Conservation (phyloP, 1,140 invertebrate genomes). For the Pogonomyrmex californicus region DNA sequence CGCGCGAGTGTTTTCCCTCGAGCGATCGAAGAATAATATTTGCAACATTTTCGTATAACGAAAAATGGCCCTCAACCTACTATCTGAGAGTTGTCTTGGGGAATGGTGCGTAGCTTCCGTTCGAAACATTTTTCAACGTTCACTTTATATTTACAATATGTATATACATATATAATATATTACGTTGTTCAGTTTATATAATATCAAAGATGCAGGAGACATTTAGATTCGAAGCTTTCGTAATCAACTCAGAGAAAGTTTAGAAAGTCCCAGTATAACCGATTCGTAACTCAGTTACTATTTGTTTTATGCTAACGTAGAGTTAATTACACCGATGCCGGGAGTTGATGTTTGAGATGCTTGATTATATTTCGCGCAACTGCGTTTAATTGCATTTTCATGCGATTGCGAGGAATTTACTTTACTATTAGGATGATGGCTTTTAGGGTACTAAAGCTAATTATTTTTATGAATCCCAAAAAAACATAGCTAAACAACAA, state of each 20-base stretch:
- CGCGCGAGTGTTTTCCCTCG: slow-evolving; percentile 14
- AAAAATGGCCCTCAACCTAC: neutral
- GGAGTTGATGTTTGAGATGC: slow-evolving; percentile 49
- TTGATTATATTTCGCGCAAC: slow-evolving; percentile 52
- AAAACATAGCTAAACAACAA: neutral
- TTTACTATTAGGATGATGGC: slow-evolving; percentile 22
- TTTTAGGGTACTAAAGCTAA: neutral
- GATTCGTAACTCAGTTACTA: slow-evolving; percentile 50
- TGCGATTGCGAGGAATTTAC: slow-evolving; percentile 41
- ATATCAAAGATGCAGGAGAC: slow-evolving; percentile 44
- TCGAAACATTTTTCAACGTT: neutral
- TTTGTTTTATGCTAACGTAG: slow-evolving; percentile 57
- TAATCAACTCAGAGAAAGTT: slow-evolving; percentile 43
- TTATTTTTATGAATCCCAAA: neutral
- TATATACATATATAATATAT: neutral
- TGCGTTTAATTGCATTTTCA: slow-evolving; percentile 59
- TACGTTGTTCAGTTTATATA: slow-evolving; percentile 3
- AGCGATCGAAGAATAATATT: slow-evolving; percentile 52
- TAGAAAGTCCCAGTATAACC: slow-evolving; percentile 38
- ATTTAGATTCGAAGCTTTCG: slow-evolving; percentile 44
- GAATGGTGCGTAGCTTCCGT: neutral
- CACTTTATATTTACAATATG: slow-evolving; percentile 7
- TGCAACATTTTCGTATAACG: slow-evolving; percentile 30
- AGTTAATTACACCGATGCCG: slow-evolving; percentile 56
- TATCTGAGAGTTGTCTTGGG: neutral